Evolutionary conservation across 2,113 vertebrate species (phyloP).

Genomic region (Myxocyprinus asiaticus): DNA sequence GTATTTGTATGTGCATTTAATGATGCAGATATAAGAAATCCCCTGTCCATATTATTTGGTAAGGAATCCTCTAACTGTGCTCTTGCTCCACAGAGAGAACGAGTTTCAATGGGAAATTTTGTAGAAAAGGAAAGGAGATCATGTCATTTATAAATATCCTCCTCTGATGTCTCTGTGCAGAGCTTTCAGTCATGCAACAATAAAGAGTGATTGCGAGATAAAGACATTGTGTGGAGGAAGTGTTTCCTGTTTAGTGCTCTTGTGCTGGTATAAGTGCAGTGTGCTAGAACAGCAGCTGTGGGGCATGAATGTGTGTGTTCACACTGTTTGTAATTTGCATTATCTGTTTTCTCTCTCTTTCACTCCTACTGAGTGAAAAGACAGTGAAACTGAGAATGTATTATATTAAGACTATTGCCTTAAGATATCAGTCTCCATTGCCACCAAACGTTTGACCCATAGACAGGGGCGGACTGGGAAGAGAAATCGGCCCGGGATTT

Average conservation of each 20-base stretch:
- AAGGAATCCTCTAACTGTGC: background rate
- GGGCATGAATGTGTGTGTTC: slow-evolving; percentile 20
- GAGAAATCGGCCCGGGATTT: too few relatives aligned
- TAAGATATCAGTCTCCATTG: background rate
- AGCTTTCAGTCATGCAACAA: background rate
- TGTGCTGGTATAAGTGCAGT: slow-evolving; percentile 42
- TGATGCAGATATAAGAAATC: slow-evolving; percentile 44
- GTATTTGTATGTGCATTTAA: slow-evolving; percentile 28
- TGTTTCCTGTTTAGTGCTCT: slow-evolving; percentile 62
- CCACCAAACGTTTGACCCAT: too few relatives aligned
- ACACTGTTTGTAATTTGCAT: slow-evolving; percentile 21
- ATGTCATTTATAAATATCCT: slow-evolving; percentile 59
- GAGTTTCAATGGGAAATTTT: slow-evolving; percentile 51
- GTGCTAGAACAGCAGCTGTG: slow-evolving; percentile 47
- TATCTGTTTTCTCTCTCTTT: slow-evolving; percentile 11
- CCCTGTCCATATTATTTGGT: background rate
- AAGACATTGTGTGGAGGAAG: slow-evolving; percentile 53
- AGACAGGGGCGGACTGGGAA: too few relatives aligned
- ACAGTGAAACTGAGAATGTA: background rate
- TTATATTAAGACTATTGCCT: slow-evolving; percentile 1
- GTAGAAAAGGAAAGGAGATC: slow-evolving; percentile 40
- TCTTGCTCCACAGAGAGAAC: slow-evolving; percentile 50
- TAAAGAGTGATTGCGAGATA: slow-evolving; percentile 6
- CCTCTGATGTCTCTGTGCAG: background rate
- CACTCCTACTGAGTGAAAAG: background rate